These are phyloP conservation scores for Pseudobourletiella spinata DNA, from an alignment of 1,140 invertebrate genomes.

Conservation along the genomic window DNA sequence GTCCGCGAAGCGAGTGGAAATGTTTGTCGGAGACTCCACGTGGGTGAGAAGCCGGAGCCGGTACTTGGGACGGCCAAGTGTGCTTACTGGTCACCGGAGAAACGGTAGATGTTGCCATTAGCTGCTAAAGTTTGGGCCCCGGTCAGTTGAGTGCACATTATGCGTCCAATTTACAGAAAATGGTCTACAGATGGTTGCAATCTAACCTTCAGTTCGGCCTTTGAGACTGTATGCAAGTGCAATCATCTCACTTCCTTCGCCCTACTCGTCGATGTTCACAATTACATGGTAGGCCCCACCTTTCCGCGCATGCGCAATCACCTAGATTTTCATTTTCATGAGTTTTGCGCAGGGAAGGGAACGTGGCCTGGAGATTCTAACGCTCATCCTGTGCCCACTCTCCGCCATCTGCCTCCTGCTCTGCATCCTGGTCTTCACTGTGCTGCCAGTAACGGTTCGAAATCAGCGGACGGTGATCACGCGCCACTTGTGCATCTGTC, in stretches of 20 bases:
- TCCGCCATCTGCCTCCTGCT: slow-evolving; percentile 50
- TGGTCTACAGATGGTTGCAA: slow-evolving; percentile 43
- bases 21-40: no score
- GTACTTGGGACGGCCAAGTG: no score
- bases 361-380: slow-evolving; percentile 46
- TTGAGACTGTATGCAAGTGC: slow-evolving; percentile 51
- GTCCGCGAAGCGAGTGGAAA: no score
- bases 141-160: no score
- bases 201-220: slow-evolving; percentile 44
- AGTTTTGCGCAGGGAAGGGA: slow-evolving; percentile 35
- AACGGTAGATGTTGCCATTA: no score
- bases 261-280: slow-evolving; percentile 45
- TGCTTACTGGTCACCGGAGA: no score
- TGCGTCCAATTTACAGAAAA: slow-evolving; percentile 14
- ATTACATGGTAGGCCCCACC: slow-evolving; percentile 35
- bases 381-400: slow-evolving; percentile 48
- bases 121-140: no score
- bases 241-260: slow-evolving; percentile 56
- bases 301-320: neutral
- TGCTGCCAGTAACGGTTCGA: slow-evolving; percentile 37
- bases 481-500: slow-evolving; percentile 48
- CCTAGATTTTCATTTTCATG: no score
- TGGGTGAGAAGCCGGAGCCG: no score
- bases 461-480: slow-evolving; percentile 47
- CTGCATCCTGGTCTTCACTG: slow-evolving; percentile 45